Evolutionary conservation across 2,888 invertebrate genomes (phyloP).

Genomic region (Aquatica leii): DNA sequence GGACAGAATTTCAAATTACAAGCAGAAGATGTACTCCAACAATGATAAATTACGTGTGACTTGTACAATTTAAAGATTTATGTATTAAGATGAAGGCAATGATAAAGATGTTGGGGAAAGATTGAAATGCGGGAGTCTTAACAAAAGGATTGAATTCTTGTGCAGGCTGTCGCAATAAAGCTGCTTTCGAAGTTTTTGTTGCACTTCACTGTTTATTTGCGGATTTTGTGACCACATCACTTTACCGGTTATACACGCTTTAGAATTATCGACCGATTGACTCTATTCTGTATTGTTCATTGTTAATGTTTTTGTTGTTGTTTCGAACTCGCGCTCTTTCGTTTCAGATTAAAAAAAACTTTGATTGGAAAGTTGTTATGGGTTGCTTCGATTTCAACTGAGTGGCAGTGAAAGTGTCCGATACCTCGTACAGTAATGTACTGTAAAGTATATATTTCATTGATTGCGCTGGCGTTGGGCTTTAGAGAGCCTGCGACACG

Average conservation of each 20-base stretch:
- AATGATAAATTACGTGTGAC: conserved; percentile 49
- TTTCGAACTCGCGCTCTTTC: conserved; percentile 24
- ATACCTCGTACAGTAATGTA: conserved; percentile 47
- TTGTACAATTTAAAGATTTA: conserved; percentile 46
- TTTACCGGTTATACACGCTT: conserved; percentile 21
- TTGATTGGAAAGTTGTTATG: conserved; percentile 22
- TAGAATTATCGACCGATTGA: conserved; percentile 30
- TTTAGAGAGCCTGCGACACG: conserved; percentile 59
- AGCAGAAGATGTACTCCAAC: conserved; percentile 42
- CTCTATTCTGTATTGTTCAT: conserved; percentile 27
- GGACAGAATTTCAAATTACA: too few species aligned
- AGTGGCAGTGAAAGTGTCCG: conserved; percentile 25
- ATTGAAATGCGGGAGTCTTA: too few species aligned
- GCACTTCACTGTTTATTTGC: conserved; percentile 22
- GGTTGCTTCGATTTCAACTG: conserved; percentile 14
- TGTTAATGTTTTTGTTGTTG: conserved; percentile 29
- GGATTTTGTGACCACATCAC: conserved; percentile 23
- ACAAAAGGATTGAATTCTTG: too few species aligned
- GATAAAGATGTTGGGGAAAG: too few species aligned
- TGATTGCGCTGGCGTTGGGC: conserved; percentile 60
- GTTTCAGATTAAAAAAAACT: conserved; percentile 21
- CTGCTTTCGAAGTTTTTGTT: too few species aligned
- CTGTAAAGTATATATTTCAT: conserved; percentile 57
- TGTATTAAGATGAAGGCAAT: background rate
- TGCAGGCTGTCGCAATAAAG: too few species aligned